Base-by-base conservation (phyloP, 2,888 invertebrate genomes). In the Tipula unca region DNA sequence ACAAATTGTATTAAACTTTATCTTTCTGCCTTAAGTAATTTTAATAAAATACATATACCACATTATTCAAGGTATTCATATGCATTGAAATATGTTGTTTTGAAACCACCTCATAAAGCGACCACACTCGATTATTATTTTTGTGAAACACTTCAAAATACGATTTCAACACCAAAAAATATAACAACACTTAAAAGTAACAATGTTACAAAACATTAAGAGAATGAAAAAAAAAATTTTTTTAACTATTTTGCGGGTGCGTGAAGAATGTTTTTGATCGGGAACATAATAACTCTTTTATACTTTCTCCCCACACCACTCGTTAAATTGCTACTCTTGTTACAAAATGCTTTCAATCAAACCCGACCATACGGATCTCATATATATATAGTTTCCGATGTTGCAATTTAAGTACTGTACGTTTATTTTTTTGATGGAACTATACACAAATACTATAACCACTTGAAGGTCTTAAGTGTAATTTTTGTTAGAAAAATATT, bases 381-480 rank as follows among this genome's bases (percentile, higher is more conserved):
- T 48, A n/a, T 3, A 10, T 25, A 69, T 25, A 48, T 25, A 25
- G 69, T 25, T 69, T 69, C 20, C 20, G 13, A 69, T 69, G 69
- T 25, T 69, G 69, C 69, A 69, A 69, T 48, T 69, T 25, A 13
- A 25, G 25, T 69, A 69, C 69, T 69, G n/a, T 48, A 48, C 8
- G 25, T 69, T 3, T 69, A 69, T n/a, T 69, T 69, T 17, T 6
- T 32, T 32, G 32, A 32, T 32, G 32, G 32, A 32, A 32, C 32
- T 32, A 32, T 32, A 32, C 32, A 32, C 32, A 69, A 69, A 69
- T 69, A 69, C 69, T 32, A 6, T 20, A 69, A 69, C 69, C 69
- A 69, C 69, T 69, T 69, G 69, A 69, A 69, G 69, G 69, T 69
- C 69, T 69, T 69, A 69, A 69, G 69, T 69, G 69, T 69, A 69